Evolutionary conservation across 2,888 invertebrate genomes (phyloP), one percentile per base, ranked within the genome.

Genomic region (Mechanitis messenoides): DNA sequence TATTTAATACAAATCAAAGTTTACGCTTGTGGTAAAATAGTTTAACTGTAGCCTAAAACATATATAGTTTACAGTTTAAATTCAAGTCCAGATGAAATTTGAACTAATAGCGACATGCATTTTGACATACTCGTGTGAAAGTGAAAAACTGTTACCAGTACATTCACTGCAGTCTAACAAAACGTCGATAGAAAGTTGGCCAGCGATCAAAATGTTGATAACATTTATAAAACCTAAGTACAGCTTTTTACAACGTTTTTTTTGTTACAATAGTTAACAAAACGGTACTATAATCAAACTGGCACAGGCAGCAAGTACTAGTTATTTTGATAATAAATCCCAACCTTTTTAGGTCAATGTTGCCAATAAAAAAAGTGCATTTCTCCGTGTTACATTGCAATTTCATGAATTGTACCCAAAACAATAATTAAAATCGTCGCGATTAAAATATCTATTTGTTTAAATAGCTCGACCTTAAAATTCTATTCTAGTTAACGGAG

Each of bases 131-230:
- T 33, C 45, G 35, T 28, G 67, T 62, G 72, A 72, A 72, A 72
- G 72, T 68, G 64, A 67, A 69, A 68, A 70, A 67, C 62, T 68
- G 59, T 61, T 58, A 62, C 38, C 65, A 59, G 57, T 58, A 53
- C 28, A 59, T 69, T 69, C 67, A 59, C 66, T 61, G 54, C 61
- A 54, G 64, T 65, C 61, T 55, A 63, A 65, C 63, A 62, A 63
- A 67, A 61, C 65, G 65, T 33, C 58, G 60, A 64, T 72, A 71
- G 72, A 73, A 73, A 73, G 72, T 66, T 61, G 56, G 60, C 65
- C 62, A 57, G 53, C 59, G 56, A 68, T 64, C 62, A 63, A 70
- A 67, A 62, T 62, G 62, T 62, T 63, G 63, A 70, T 68, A 62
- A 60, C 53, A 42, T n/a, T 60, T 60, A 62, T 62, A 56, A 64